Evolutionary conservation across 2,113 vertebrate species (phyloP).

Genomic region (Charadrius vociferus): DNA sequence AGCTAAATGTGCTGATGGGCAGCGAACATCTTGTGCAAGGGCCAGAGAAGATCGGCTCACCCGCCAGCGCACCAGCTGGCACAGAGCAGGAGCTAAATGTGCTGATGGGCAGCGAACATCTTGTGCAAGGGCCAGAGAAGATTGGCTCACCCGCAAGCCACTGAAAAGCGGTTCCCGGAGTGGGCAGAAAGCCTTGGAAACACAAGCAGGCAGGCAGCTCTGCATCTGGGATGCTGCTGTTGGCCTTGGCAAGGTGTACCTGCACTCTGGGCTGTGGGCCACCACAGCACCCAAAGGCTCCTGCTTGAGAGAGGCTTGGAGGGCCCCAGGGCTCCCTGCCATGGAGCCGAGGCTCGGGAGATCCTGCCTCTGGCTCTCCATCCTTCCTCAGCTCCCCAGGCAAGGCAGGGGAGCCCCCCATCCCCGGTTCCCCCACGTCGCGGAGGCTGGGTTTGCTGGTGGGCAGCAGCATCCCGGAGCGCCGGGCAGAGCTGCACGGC

Average conservation of each 20-base stretch:
- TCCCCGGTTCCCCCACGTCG: rapidly evolving
- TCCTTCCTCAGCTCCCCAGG: background rate
- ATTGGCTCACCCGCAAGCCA: background rate
- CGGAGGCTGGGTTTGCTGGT: background rate
- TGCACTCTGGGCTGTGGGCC: rapidly evolving
- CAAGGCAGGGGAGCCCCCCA: background rate
- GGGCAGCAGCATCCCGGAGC: background rate
- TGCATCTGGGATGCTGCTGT: background rate
- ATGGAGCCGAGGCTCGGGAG: background rate
- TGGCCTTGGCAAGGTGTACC: background rate
- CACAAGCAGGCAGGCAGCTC: background rate
- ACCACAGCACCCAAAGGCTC: background rate
- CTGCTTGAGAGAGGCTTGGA: background rate
- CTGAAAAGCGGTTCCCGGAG: background rate
- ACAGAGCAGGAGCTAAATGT: background rate
- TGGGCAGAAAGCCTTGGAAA: background rate
- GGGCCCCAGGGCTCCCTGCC: background rate
- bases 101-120: background rate
- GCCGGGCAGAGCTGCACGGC: background rate
- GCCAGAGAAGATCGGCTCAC: background rate
- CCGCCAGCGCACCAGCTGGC: background rate
- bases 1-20: background rate
- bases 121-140: background rate
- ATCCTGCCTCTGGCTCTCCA: background rate
- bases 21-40: background rate